Base-by-base conservation (phyloP, 2,888 invertebrate species). In the Capitulum mitella region DNA sequence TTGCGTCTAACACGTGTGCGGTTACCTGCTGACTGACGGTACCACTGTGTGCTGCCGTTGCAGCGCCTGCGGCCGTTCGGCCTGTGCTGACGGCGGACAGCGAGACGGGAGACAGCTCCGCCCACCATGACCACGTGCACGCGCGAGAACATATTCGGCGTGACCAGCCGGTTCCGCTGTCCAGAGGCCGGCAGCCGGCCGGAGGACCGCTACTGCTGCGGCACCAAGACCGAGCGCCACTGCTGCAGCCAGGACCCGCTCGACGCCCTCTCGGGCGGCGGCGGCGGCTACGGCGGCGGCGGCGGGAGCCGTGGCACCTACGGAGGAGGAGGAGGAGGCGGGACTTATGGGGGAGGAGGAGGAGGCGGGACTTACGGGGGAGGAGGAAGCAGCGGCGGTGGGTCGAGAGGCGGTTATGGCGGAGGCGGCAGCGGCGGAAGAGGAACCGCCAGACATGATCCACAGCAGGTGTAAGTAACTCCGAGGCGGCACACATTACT, bases 201-300 rank as follows among this genome's bases (percentile, higher is more conserved):
- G 58, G 74, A 32, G 37, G 40, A 22, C 78, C 79, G 37, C 78
- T 78, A n/a, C 80, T 77, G 58, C 58, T 46, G 19, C 78, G 46
- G 37, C 79, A 37, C 22, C 58, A 43, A 51, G 79, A 77, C 40
- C 48, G 48, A 46, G 77, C 79, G 75, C 74, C 79, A n/a, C 54
- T 58, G 46, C 75, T 77, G 64, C 79, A 77, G 37, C 77, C 78
- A 37, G 58, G 76, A 34, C n/a, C 19, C 78, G 75, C 51, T 64
- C n/a, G 61, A 78, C 78, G 22, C 79, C 79, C n/a, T 79, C 77
- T 51, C 79, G 78, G 61, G 61, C n/a, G 54, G 54, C 12, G 61
- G 32, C 80, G 80, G 43, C 75, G 78, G 29, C 51, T 61, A 37
- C 48, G 58, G 32, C 58, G 43, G 34, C 70, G 75, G 70, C 58